Evolutionary conservation across 1,140 invertebrate species (phyloP), one percentile per base, ranked within the genome.

Genomic region (Bombus sylvicola): DNA sequence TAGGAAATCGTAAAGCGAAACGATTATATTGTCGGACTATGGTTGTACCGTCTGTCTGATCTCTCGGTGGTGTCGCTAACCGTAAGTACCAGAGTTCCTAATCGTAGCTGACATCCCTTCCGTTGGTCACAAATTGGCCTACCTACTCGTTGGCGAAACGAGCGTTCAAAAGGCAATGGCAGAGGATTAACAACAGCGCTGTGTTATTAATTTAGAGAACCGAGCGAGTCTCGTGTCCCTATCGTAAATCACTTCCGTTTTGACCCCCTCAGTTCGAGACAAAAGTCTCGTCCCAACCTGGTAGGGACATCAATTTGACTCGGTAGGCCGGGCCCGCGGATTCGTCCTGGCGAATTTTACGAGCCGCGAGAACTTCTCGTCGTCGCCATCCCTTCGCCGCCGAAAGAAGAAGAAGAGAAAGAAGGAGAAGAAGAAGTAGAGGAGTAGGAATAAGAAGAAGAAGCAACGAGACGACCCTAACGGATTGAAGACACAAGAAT

Each of bases 381-480:
- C 43, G 43, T 75, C 31, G n/a, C 37, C 68, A 22, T 69, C 10
- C 28, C 68, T 22, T 39, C 1, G 37, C 25, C 34, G 0, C 25
- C 34, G 74, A 34, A 53, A 76, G 57, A 34, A 31, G 43, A 53
- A 18, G 43, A 75, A 59, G 34, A 57, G 2, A 10, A 75, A 22
- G 25, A 34, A 18, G 74, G 39, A 12, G 34, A 62, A 62, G 37
- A 77, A 3, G 15, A 18, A 13, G 37, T n/a, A 18, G 13, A 39
- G 18, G 25, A 47, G 62, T 43, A 41, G 25, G 37, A 77, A 28
- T 3, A 64, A 62, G 31, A 47, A 77, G 66, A 53, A 31, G 74
- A 83, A 43, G 53, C 69, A 75, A 22, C 64, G 81, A 57, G 72
- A 88, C 76, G 72, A 79, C 34, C 80, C 66, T 89, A 88, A 80